Percentiles rank a stretch among this genome's conserved stretches.
These are phyloP conservation scores for Procambarus virginalis DNA, from an alignment of 1,140 invertebrate genomes.

Conservation along the genomic window DNA sequence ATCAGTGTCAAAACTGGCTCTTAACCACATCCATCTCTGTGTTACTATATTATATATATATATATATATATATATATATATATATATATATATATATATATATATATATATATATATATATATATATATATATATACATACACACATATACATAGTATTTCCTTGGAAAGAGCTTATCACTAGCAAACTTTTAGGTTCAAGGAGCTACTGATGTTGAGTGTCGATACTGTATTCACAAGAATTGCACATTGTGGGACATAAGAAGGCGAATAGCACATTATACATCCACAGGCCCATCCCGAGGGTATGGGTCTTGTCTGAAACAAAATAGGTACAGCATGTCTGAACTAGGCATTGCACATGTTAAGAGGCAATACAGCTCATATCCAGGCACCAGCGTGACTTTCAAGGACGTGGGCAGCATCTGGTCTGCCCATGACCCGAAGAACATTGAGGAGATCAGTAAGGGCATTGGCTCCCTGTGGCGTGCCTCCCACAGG, in stretches of 20 bases:
- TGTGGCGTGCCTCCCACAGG: constrained; percentile 94
- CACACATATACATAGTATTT: background rate
- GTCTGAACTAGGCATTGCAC: background rate
- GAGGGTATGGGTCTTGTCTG: background rate
- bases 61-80: no score
- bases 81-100: no score
- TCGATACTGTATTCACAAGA: background rate
- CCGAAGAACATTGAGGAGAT: constrained; percentile 90
- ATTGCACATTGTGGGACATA: background rate
- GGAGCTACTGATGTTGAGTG: background rate
- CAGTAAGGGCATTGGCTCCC: constrained; percentile 89
- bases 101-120: no score
- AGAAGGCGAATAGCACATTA: background rate
- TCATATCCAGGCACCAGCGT: constrained; percentile 85
- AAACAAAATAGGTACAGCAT: background rate
- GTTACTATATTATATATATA: no score
- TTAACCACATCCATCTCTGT: background rate
- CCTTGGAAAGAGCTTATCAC: background rate
- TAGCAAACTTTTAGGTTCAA: background rate
- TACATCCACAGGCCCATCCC: background rate
- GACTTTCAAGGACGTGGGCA: constrained; percentile 89
- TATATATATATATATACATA: background rate
- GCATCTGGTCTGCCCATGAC: constrained; percentile 95
- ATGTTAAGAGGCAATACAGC: background rate
- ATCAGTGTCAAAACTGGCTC: background rate